phyloP scores from a whole-genome alignment of 2,113 vertebrate genomes.

The Crocuta crocuta region DNA sequence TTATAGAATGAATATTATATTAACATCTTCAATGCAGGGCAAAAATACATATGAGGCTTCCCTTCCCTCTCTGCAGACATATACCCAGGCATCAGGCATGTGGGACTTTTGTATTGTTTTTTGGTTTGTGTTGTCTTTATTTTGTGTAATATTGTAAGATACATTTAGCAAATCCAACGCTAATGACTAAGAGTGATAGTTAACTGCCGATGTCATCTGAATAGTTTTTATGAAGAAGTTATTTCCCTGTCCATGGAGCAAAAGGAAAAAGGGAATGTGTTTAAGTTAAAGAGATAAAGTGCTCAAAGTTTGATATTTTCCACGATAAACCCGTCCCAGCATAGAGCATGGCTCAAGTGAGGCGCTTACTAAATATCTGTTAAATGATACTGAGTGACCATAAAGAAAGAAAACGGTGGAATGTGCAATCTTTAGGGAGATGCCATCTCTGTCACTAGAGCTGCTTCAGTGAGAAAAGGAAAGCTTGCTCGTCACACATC shows the following conservation, averaged over 20 bases:
- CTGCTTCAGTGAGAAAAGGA: not conserved
- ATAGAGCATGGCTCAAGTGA: not conserved
- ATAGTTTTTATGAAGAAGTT: not conserved
- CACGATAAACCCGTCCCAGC: not conserved
- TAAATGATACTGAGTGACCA: not conserved
- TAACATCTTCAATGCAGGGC: rapidly evolving
- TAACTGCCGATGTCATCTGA: not conserved
- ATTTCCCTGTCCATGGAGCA: not conserved
- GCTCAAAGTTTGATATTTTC: not conserved
- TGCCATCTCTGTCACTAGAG: not conserved
- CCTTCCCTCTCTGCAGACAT: not conserved
- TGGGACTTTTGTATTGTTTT: not conserved
- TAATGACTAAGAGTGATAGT: not conserved
- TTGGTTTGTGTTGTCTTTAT: not conserved
- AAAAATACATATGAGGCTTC: not conserved
- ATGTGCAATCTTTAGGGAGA: not conserved
- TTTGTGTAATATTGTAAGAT: conserved; percentile 35
- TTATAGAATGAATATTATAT: not conserved
- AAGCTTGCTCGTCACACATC: not conserved
- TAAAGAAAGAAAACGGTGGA: not conserved
- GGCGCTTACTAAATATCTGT: not conserved
- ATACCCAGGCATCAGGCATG: not conserved
- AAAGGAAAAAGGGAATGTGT: not conserved
- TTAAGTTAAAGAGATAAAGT: not conserved
- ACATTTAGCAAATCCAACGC: not conserved